Evolutionary conservation across 2,113 vertebrate species (phyloP).

Genomic region (Tragelaphus imberbis): DNA sequence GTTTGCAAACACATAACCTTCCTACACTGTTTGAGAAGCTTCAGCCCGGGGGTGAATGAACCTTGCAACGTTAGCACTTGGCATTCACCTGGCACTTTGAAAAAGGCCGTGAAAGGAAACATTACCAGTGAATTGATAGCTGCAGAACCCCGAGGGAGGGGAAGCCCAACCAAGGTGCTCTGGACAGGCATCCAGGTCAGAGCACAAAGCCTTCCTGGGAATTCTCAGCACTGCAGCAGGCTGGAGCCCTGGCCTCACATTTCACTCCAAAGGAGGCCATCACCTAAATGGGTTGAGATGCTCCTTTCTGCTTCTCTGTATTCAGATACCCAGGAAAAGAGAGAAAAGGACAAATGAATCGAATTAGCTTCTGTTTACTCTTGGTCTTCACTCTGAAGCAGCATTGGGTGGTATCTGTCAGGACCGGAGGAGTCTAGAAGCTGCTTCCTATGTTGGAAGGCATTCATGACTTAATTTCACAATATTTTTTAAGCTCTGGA

Average conservation of each 20-base stretch:
- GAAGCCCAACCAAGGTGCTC: background rate
- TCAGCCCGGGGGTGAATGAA: background rate
- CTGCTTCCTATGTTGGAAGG: background rate
- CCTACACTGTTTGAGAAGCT: constrained; percentile 11
- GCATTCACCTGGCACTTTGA: background rate
- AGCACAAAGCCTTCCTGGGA: constrained; percentile 33
- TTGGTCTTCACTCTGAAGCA: background rate
- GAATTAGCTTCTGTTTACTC: background rate
- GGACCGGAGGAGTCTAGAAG: background rate
- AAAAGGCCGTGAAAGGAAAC: background rate
- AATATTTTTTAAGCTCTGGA: background rate
- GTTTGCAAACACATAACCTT: constrained; percentile 27
- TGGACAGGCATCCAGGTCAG: background rate
- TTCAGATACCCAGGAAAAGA: background rate
- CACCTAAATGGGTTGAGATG: background rate
- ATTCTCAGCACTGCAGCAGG: background rate
- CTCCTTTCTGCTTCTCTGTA: background rate
- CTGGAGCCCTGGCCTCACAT: constrained; percentile 10
- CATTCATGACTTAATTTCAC: background rate
- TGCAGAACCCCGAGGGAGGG: background rate
- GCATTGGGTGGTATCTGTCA: background rate
- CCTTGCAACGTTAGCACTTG: background rate
- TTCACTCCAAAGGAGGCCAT: constrained; percentile 43
- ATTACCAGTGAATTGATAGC: background rate
- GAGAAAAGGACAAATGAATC: background rate